Percentiles rank a stretch among this genome's conserved stretches.
Evolutionary conservation across 1,140 invertebrate species (phyloP).

Genomic region (Cotesia chilonis): DNA sequence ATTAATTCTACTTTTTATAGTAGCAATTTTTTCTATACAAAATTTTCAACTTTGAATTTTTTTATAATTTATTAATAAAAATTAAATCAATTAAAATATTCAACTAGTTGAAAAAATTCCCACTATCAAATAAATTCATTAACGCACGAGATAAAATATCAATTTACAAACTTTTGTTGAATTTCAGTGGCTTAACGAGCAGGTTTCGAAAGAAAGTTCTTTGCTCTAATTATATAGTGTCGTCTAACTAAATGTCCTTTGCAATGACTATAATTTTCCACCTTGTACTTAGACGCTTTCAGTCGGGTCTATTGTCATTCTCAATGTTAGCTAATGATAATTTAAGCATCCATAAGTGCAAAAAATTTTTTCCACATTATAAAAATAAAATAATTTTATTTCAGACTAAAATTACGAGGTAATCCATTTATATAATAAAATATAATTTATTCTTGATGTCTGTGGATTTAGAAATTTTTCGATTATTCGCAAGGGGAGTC

Average conservation of each 20-base stretch:
- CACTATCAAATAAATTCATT: no score
- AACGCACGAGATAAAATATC: not conserved
- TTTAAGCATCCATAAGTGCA: slow-evolving; percentile 3
- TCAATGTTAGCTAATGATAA: slow-evolving; percentile 15
- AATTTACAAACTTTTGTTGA: not conserved
- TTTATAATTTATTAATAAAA: no score
- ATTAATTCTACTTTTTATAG: no score
- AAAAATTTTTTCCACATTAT: not conserved
- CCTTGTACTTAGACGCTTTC: slow-evolving; percentile 17
- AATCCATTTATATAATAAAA: not conserved
- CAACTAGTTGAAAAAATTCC: no score
- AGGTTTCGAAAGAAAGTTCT: slow-evolving; percentile 20
- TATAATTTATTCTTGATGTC: not conserved
- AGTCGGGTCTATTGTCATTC: slow-evolving; percentile 4
- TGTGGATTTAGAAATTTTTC: not conserved
- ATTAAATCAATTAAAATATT: no score
- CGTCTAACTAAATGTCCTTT: slow-evolving; percentile 20
- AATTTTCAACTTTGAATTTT: no score
- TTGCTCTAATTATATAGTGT: slow-evolving; percentile 25
- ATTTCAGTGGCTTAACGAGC: slow-evolving; percentile 13
- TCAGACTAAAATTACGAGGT: no score
- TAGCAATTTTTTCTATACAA: no score
- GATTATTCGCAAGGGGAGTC: not conserved
- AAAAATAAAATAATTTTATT: no score
- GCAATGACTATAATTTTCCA: slow-evolving; percentile 25